Percentiles rank a stretch among this genome's conserved stretches.
phyloP scores from a whole-genome alignment of 2,113 vertebrate genomes.

The human (Homo sapiens) region DNA sequence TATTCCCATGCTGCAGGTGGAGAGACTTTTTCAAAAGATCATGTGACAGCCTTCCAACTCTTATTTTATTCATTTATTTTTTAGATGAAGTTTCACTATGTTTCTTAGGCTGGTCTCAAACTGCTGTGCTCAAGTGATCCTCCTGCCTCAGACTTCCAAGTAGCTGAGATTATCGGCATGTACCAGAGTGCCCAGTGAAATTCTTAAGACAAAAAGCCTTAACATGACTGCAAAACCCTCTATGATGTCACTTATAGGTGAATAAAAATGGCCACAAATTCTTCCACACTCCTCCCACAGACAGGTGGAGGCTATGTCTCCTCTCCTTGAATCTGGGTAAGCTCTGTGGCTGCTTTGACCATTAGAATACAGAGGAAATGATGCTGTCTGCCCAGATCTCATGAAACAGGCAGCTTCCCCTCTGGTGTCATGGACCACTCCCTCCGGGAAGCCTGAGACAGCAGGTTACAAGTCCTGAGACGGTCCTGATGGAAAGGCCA shows the following conservation, averaged over 20 bases:
- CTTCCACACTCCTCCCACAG: background rate
- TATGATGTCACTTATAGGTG: background rate
- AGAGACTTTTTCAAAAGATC: background rate
- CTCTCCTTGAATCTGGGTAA: background rate
- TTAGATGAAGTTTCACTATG: too few relatives aligned
- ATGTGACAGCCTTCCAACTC: background rate
- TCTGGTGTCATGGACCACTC: background rate
- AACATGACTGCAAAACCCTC: background rate
- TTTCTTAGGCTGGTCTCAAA: too few relatives aligned
- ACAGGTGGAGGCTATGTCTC: background rate
- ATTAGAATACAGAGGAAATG: background rate
- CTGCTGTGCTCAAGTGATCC: too few relatives aligned
- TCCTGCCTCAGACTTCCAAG: too few relatives aligned
- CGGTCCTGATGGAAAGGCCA: background rate
- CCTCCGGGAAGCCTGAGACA: background rate
- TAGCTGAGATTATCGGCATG: too few relatives aligned
- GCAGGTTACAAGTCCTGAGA: background rate
- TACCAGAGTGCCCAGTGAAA: background rate
- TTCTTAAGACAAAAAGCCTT: conserved; percentile 11
- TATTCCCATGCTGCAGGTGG: background rate
- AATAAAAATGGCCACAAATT: background rate
- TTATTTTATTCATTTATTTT: too few relatives aligned
- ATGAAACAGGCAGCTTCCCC: background rate
- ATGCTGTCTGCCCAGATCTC: background rate
- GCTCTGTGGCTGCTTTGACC: background rate